Percentiles rank a stretch among this genome's conserved stretches.
Evolutionary conservation across 1,140 invertebrate genomes (phyloP).

Genomic region (Protaetia brevitarsis): DNA sequence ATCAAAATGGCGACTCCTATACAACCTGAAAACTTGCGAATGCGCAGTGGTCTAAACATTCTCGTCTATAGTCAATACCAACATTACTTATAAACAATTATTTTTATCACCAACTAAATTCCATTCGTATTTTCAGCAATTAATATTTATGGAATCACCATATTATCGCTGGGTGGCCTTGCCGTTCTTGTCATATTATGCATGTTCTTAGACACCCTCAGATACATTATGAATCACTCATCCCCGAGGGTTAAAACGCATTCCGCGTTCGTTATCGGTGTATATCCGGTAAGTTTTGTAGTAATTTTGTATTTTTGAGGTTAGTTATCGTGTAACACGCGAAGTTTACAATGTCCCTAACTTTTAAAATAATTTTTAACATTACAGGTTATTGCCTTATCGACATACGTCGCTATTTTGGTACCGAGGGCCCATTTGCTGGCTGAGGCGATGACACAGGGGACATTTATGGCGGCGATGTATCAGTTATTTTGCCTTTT

Average conservation of each 20-base stretch:
- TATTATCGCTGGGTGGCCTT: slow-evolving; percentile 53
- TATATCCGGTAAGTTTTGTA: slow-evolving; percentile 57
- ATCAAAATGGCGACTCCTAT: too few species aligned
- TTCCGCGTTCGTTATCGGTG: slow-evolving; percentile 56
- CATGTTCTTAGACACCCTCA: slow-evolving; percentile 54
- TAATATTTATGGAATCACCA: slow-evolving; percentile 53
- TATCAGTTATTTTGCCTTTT: slow-evolving; percentile 61
- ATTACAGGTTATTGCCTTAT: slow-evolving; percentile 56
- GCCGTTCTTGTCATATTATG: slow-evolving; percentile 51
- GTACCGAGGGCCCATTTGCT: slow-evolving; percentile 59
- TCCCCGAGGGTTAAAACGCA: slow-evolving; percentile 53
- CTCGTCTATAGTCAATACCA: background rate
- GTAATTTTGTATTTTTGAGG: background rate
- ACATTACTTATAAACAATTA: background rate
- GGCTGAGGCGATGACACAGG: slow-evolving; percentile 60
- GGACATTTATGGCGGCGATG: slow-evolving; percentile 59
- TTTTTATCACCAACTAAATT: background rate
- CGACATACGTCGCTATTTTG: slow-evolving; percentile 55
- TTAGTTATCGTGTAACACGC: background rate
- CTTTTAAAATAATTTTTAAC: background rate
- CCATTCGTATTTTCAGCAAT: slow-evolving; percentile 52
- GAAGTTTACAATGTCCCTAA: background rate
- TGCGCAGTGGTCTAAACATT: too few species aligned
- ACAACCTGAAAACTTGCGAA: too few species aligned
- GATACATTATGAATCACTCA: slow-evolving; percentile 53